Conservation (phyloP, 2,113 vertebrate genomes). For the Spea multiplicata region DNA sequence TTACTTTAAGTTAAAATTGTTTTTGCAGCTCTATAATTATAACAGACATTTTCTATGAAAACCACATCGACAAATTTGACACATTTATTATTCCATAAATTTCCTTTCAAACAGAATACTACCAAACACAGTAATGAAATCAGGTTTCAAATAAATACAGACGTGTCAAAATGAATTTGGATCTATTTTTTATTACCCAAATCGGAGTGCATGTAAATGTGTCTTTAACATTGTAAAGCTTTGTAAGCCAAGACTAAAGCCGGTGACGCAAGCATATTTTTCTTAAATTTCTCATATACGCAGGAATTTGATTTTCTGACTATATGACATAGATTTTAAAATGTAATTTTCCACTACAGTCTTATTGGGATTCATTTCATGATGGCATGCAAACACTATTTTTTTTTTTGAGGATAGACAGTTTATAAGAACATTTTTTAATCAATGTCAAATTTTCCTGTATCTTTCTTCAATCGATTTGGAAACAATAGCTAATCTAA, state of each 20-base stretch:
- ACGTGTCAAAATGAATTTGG: constrained; percentile 25
- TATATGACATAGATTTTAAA: neutral
- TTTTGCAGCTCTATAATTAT: no score
- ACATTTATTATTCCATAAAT: constrained; percentile 35
- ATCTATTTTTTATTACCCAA: constrained; percentile 25
- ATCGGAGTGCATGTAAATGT: constrained; percentile 1
- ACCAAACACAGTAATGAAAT: constrained; percentile 31
- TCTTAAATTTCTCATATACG: neutral
- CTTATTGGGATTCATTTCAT: neutral
- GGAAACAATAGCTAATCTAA: constrained; percentile 68
- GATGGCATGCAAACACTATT: constrained; percentile 54
- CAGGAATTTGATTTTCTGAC: neutral
- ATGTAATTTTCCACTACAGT: neutral
- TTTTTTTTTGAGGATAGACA: constrained; percentile 54
- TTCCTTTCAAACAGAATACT: constrained; percentile 30
- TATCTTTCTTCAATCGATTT: constrained; percentile 59
- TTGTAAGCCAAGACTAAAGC: neutral
- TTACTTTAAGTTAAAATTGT: no score
- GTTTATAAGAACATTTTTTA: constrained; percentile 55
- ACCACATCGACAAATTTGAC: constrained; percentile 24
- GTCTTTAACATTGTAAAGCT: constrained; percentile 1
- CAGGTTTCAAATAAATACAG: constrained; percentile 24
- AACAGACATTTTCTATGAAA: constrained; percentile 19
- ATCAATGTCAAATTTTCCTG: constrained; percentile 52
- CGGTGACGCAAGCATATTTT: neutral